Percentiles rank a stretch among this genome's conserved stretches.
These are phyloP conservation scores for Holothuria scabra DNA, from an alignment of 53 echinoderm and acorn worm species.

Conservation along the genomic window DNA sequence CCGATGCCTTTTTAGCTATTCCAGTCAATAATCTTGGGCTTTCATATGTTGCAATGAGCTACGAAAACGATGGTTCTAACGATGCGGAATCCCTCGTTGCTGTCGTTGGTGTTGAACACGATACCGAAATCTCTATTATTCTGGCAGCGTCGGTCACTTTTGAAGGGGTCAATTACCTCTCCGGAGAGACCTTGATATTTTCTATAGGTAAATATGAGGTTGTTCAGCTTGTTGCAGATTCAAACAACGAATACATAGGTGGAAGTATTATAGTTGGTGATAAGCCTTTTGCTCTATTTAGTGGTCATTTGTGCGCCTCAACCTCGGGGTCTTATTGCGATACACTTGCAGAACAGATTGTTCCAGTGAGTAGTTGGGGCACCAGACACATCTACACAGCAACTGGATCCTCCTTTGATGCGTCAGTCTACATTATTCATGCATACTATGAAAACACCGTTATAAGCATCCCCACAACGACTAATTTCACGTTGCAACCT, in stretches of 20 bases:
- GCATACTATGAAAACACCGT: conserved; percentile 47
- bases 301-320: conserved; percentile 52
- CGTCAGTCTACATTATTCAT: conserved; percentile 51
- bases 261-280: conserved; percentile 64
- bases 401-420: conserved; percentile 23
- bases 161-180: conserved; percentile 42
- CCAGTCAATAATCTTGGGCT: conserved; percentile 58
- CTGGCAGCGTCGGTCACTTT: conserved; percentile 55
- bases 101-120: conserved; percentile 13
- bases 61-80: neutral
- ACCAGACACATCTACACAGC: conserved; percentile 60
- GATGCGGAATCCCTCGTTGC: neutral
- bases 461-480: conserved; percentile 34
- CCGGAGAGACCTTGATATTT: conserved; percentile 58
- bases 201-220: conserved; percentile 52
- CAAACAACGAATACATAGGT: conserved; percentile 14
- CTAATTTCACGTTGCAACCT: conserved; percentile 21
- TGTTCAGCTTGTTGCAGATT: conserved; percentile 53
- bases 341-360: conserved; percentile 55
- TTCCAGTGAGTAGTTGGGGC: conserved; percentile 73
- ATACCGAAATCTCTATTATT: conserved; percentile 50
- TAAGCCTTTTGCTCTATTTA: conserved; percentile 60
- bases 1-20: conserved; percentile 69
- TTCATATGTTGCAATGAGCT: conserved; percentile 59
- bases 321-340: conserved; percentile 58